Evolutionary conservation across 2,113 vertebrate species (phyloP).

Genomic region (pig (Sus scrofa)): DNA sequence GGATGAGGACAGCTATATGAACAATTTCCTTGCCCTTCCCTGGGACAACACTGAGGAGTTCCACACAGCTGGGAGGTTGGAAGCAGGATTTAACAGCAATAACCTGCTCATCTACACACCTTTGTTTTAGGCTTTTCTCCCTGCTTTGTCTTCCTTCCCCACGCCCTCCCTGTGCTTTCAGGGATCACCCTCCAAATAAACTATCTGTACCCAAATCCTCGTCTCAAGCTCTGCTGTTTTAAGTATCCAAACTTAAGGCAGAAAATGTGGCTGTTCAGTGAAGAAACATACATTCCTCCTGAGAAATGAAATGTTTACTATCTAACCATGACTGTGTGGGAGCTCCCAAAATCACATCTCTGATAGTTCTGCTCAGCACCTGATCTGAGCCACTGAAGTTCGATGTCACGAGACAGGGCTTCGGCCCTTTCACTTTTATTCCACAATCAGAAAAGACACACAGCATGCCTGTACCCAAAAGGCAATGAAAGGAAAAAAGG

Average conservation of each 20-base stretch:
- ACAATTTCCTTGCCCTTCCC: background rate
- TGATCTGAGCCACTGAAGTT: background rate
- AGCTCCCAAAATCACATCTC: constrained; percentile 14
- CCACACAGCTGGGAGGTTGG: background rate
- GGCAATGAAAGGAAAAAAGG: constrained; percentile 6
- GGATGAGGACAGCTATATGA: background rate
- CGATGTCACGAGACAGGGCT: background rate
- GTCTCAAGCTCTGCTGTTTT: background rate
- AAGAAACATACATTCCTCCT: constrained; percentile 31
- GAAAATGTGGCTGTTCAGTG: constrained; percentile 25
- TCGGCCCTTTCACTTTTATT: background rate
- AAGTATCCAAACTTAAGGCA: constrained; percentile 46
- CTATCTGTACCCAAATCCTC: background rate
- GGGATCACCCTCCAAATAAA: background rate
- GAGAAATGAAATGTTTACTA: constrained; percentile 45
- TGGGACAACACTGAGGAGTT: background rate
- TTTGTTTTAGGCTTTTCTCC: background rate
- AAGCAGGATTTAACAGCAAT: background rate
- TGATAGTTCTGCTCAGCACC: background rate
- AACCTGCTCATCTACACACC: background rate
- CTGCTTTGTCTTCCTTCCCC: background rate
- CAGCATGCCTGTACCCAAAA: background rate
- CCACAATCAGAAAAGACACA: background rate
- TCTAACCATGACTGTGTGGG: background rate
- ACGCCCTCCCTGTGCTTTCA: background rate